A percentile compares a stretch with the other conserved stretches of the same genome.
Conservation (phyloP, 2,888 invertebrate genomes). For the Dicycla oo region DNA sequence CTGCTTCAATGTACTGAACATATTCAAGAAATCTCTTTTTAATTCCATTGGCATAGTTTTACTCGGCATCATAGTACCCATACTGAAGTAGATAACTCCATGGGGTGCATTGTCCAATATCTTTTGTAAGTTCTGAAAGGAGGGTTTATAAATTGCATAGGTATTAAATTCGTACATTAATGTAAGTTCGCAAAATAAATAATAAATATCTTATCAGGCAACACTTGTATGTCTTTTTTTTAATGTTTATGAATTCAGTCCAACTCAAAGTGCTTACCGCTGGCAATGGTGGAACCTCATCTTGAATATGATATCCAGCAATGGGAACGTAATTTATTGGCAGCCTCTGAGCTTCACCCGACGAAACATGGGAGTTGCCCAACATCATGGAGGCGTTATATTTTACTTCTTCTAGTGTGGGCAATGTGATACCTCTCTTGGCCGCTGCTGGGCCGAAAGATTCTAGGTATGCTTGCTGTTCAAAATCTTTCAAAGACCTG, state of each 20-base stretch:
- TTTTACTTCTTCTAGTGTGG: slow-evolving; percentile 68
- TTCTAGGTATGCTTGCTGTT: slow-evolving; percentile 47
- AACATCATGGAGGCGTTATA: slow-evolving; percentile 77
- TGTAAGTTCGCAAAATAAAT: neutral
- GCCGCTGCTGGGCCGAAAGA: slow-evolving; percentile 57
- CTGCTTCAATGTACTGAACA: slow-evolving; percentile 81
- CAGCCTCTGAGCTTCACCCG: slow-evolving; percentile 70
- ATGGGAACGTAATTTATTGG: slow-evolving; percentile 77
- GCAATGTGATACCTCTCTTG: slow-evolving; percentile 66
- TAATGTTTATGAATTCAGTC: neutral
- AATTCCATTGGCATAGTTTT: slow-evolving; percentile 75
- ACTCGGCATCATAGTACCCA: slow-evolving; percentile 82
- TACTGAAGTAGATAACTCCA: slow-evolving; percentile 86
- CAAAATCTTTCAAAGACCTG: slow-evolving; percentile 45
- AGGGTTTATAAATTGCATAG: neutral
- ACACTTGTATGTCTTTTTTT: neutral
- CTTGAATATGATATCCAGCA: slow-evolving; percentile 79
- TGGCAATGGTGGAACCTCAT: slow-evolving; percentile 73
- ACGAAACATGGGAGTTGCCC: slow-evolving; percentile 77
- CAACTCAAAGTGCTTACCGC: slow-evolving; percentile 61
- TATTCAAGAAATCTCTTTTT: slow-evolving; percentile 73
- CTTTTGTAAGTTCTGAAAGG: slow-evolving; percentile 57
- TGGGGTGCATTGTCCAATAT: slow-evolving; percentile 78
- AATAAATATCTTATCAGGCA: neutral
- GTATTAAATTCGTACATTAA: neutral